These are phyloP conservation scores for Ormyrus labotus DNA, from an alignment of 2,888 invertebrate genomes.

Conservation along the genomic window DNA sequence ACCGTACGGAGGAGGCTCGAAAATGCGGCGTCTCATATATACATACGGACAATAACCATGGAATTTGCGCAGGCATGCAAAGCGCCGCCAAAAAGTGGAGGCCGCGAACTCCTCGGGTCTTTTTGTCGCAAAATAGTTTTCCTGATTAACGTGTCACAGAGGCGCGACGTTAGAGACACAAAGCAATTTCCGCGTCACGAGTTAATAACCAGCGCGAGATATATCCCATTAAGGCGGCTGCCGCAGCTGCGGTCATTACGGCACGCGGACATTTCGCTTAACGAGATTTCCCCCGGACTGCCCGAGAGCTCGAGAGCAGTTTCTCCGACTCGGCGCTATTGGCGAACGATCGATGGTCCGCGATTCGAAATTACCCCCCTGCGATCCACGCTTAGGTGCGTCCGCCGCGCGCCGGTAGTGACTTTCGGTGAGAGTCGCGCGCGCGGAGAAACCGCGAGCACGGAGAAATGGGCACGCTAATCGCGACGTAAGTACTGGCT, in stretches of 20 bases:
- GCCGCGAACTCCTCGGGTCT: too few relatives aligned
- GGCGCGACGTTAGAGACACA: constrained; percentile 11
- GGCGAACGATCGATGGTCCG: too few relatives aligned
- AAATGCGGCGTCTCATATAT: too few relatives aligned
- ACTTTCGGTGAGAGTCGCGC: too few relatives aligned
- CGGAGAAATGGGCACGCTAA: too few relatives aligned
- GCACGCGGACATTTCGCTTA: constrained; percentile 31
- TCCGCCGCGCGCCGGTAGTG: too few relatives aligned
- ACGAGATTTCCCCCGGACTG: constrained; percentile 27
- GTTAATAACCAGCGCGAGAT: constrained; percentile 32
- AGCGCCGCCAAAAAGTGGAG: neutral
- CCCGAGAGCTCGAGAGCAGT: neutral
- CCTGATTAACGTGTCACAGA: constrained; percentile 44
- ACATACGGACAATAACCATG: too few relatives aligned
- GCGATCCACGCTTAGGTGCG: neutral
- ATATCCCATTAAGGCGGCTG: constrained; percentile 15
- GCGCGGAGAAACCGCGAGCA: too few relatives aligned
- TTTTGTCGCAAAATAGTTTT: constrained; percentile 33
- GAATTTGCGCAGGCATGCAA: too few relatives aligned
- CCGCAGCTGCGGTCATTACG: constrained; percentile 20
- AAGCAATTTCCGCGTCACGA: constrained; percentile 48
- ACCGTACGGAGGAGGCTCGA: too few relatives aligned
- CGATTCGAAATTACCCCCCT: neutral
- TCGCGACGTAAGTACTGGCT: too few relatives aligned
- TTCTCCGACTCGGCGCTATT: constrained; percentile 8